phyloP scores from a whole-genome alignment of 2,797 vertebrate species.

The Characodon lateralis region DNA sequence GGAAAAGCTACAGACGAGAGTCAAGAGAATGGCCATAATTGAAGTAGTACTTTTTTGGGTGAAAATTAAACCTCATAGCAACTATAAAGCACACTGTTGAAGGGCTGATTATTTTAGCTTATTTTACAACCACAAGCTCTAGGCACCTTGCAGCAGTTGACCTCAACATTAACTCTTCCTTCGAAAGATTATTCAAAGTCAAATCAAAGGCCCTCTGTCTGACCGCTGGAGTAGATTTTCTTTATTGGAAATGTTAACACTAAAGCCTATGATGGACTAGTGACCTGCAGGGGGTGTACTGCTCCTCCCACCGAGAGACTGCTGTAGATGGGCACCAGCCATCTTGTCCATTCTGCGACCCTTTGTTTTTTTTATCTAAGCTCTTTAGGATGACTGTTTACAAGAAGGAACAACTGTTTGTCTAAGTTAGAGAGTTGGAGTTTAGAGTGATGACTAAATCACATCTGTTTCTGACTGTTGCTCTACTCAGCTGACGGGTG shows the following conservation, averaged over 20 bases:
- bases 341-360: not conserved
- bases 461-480: constrained; percentile 9
- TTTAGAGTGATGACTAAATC: not conserved
- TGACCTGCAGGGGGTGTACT: not conserved
- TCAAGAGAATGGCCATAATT: not conserved
- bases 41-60: too few species aligned
- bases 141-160: not conserved
- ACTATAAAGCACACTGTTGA: not conserved
- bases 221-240: not conserved
- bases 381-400: not conserved
- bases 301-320: not conserved
- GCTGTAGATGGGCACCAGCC: not conserved
- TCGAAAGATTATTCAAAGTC: not conserved
- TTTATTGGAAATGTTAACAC: not conserved
- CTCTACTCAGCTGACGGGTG: constrained; percentile 86
- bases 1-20: not conserved
- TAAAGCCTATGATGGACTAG: not conserved
- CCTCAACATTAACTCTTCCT: not conserved
- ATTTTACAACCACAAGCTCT: too few species aligned
- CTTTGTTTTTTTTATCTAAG: not conserved
- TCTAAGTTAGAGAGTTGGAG: not conserved
- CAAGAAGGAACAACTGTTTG: not conserved
- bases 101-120: too few species aligned
- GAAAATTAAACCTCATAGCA: not conserved
- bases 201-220: not conserved